Evolutionary conservation across 2,113 vertebrate genomes (phyloP).

Genomic region (Leucopternis melanops): DNA sequence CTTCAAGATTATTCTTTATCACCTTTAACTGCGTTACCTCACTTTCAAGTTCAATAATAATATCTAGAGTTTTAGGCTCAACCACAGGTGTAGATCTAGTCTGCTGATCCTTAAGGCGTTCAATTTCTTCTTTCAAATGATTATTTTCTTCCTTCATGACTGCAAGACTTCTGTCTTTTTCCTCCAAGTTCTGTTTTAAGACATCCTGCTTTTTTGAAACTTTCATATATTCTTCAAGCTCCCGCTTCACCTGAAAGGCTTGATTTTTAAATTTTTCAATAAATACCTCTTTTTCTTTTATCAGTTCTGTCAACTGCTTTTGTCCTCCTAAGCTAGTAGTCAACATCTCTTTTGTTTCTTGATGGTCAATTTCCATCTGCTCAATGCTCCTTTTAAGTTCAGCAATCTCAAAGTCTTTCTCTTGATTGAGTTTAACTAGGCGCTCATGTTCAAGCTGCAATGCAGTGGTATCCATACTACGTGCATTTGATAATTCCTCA

Average conservation of each 20-base stretch:
- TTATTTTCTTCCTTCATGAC: constrained; percentile 96
- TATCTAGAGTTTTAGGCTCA: constrained; percentile 84
- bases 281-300: constrained; percentile 87
- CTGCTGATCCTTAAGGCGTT: constrained; percentile 88
- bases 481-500: constrained; percentile 74
- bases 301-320: constrained; percentile 84
- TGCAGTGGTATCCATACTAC: constrained; percentile 74
- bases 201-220: constrained; percentile 66
- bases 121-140: constrained; percentile 93
- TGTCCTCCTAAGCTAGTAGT: constrained; percentile 84
- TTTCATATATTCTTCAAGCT: constrained; percentile 69
- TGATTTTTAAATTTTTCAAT: constrained; percentile 80
- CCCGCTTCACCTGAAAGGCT: constrained; percentile 69
- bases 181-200: constrained; percentile 80
- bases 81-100: constrained; percentile 72
- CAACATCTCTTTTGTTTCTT: constrained; percentile 86
- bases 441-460: constrained; percentile 81
- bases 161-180: constrained; percentile 87
- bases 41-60: constrained; percentile 87
- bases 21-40: constrained; percentile 85
- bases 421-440: constrained; percentile 79
- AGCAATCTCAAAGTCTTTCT: constrained; percentile 83
- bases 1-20: constrained; percentile 75
- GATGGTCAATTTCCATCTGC: constrained; percentile 77
- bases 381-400: constrained; percentile 78